These are phyloP conservation scores for Oxyteleia sp. DNA, from an alignment of 2,888 invertebrate genomes.

Conservation along the genomic window DNA sequence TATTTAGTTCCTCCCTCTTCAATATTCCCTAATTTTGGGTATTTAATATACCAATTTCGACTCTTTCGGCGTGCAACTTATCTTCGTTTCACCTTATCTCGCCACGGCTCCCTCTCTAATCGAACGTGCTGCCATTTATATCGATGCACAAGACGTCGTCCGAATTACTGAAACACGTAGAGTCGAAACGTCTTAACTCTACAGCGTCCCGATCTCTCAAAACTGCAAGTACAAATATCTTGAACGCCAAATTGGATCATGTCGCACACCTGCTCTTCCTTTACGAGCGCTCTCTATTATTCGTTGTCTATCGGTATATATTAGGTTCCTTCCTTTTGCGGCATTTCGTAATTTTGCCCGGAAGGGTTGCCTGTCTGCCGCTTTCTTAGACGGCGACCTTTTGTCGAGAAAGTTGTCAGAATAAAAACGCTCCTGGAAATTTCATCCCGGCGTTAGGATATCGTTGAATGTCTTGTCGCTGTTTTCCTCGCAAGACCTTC, in stretches of 20 bases:
- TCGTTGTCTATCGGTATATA: slow-evolving; percentile 46
- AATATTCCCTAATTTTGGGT: slow-evolving; percentile 35
- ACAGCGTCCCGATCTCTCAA: slow-evolving; percentile 6
- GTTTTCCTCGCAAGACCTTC: slow-evolving; percentile 17
- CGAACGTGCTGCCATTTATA: slow-evolving; percentile 24
- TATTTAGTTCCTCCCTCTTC: not conserved
- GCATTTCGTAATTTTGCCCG: slow-evolving; percentile 69
- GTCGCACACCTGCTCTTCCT: slow-evolving; percentile 66
- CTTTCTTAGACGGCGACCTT: slow-evolving; percentile 31
- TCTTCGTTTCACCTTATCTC: slow-evolving; percentile 63
- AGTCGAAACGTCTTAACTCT: slow-evolving; percentile 25
- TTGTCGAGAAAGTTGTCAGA: slow-evolving; percentile 31
- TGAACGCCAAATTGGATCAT: slow-evolving; percentile 43
- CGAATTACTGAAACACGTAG: slow-evolving; percentile 44
- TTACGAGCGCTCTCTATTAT: slow-evolving; percentile 54
- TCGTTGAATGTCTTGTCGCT: slow-evolving; percentile 49
- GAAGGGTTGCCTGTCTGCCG: slow-evolving; percentile 55
- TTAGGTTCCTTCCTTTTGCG: slow-evolving; percentile 36
- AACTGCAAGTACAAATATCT: slow-evolving; percentile 45
- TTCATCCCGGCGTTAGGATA: slow-evolving; percentile 1
- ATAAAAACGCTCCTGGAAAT: slow-evolving; percentile 19
- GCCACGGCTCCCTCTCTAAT: slow-evolving; percentile 43
- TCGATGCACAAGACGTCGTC: slow-evolving; percentile 27
- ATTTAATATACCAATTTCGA: slow-evolving; percentile 72
- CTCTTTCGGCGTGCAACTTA: slow-evolving; percentile 51